Evolutionary conservation across 2,113 vertebrate species (phyloP).

Genomic region (western clawed frog (Xenopus tropicalis)): DNA sequence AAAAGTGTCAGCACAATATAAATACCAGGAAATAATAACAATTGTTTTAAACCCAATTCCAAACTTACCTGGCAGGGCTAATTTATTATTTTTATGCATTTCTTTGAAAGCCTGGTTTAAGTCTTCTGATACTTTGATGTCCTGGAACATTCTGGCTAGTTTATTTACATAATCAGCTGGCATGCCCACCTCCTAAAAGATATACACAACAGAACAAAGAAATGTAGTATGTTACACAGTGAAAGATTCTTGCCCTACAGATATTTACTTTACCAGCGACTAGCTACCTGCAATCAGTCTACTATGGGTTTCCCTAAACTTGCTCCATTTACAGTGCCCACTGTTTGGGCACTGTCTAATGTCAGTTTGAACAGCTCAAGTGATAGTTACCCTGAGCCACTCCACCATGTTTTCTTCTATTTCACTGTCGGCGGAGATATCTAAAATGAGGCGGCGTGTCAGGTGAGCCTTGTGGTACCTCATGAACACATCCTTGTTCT

Average conservation of each 20-base stretch:
- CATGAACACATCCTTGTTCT: conserved; percentile 99
- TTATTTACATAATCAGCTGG: conserved; percentile 98
- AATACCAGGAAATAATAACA: too few species aligned
- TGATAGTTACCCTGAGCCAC: conserved; percentile 87
- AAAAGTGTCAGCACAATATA: too few species aligned
- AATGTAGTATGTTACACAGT: too few species aligned
- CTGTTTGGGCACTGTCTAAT: too few species aligned
- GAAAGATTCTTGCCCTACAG: too few species aligned
- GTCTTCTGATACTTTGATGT: conserved; percentile 99
- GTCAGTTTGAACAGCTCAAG: too few species aligned
- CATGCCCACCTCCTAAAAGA: conserved; percentile 93
- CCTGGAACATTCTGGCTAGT: conserved; percentile 97
- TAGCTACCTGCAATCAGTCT: too few species aligned
- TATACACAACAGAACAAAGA: neutral
- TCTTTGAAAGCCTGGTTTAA: conserved; percentile 98
- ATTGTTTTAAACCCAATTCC: too few species aligned
- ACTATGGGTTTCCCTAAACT: too few species aligned
- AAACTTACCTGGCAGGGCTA: conserved; percentile 87
- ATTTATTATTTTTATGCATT: conserved; percentile 98
- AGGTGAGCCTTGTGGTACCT: conserved; percentile 98
- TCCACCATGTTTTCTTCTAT: conserved; percentile 99
- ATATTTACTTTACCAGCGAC: too few species aligned
- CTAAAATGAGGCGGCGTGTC: conserved; percentile 92
- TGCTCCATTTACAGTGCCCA: too few species aligned
- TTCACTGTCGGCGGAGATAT: conserved; percentile 98